Evolutionary conservation across 2,888 invertebrate genomes (phyloP), one percentile per base, ranked within the genome.

Genomic region (Caenorhabditis afra): DNA sequence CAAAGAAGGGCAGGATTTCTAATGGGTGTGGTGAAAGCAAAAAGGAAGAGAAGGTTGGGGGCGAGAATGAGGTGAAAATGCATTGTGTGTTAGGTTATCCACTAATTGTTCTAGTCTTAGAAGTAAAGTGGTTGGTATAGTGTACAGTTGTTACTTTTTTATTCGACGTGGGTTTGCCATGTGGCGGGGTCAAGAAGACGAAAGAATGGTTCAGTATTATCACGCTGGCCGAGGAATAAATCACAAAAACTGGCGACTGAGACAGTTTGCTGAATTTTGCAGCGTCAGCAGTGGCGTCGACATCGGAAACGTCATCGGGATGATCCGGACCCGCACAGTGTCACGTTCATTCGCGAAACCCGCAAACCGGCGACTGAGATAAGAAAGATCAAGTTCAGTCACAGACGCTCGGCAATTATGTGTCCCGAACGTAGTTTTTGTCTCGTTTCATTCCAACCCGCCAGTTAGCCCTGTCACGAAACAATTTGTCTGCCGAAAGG

Each of bases 1-100:
- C 71, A 62, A 71, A 62, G 61, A 62, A 71, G 55, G 71, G 71
- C 71, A 62, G 71, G 71, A 73, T 73, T 73, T 73, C 57, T 57
- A 73, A 64, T 73, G 71, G 71, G 71, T 73, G 71, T 64, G 64
- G 64, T 64, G 50, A 49, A 37, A n/a, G 39, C 53, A 57, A 59
- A 70, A 71, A 49, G 49, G 53, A 50, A 37, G 53, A 44, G 50
- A 64, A 73, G 35, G 57, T 59, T 39, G 52, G 35, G 35, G 47
- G 59, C 57, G 57, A 45, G 57, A 52, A 59, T n/a, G 22, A 61
- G 61, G 70, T 70, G 53, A 70, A 70, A 70, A 70, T 70, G 59
- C 59, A 70, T 70, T 70, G 59, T 64, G 62, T 62, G 71, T 64
- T 64, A 73, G 41, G 62, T 64, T 73, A 73, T 73, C 71, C 71